Conservation (phyloP, 2,797 vertebrate genomes). For the Momotus momota region DNA sequence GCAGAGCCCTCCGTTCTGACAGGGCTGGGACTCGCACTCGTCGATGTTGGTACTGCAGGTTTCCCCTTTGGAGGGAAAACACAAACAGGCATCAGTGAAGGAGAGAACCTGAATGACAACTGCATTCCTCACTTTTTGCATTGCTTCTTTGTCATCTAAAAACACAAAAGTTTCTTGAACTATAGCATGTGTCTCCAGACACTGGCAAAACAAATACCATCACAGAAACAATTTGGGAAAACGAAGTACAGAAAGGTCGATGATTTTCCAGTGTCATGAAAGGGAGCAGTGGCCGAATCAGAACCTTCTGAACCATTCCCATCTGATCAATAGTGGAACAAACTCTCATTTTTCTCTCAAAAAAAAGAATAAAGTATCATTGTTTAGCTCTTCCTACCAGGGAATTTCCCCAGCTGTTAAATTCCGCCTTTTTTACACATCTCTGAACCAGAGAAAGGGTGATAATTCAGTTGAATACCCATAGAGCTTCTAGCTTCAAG, state of each 20-base stretch:
- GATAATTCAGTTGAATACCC: not conserved
- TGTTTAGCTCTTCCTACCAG: not conserved
- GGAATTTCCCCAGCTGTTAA: not conserved
- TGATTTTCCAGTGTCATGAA: not conserved
- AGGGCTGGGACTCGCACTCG: conserved; percentile 88
- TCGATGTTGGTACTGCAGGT: conserved; percentile 87
- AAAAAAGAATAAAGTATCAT: not conserved
- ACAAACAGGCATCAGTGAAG: not conserved
- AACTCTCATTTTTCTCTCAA: not conserved
- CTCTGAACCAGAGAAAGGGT: not conserved
- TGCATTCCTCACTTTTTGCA: not conserved
- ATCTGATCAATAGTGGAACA: not conserved
- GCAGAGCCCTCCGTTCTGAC: conserved; percentile 87
- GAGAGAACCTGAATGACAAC: not conserved
- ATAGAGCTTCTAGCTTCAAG: not conserved
- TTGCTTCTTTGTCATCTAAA: not conserved
- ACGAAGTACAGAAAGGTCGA: not conserved
- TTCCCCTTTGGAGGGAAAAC: conserved; percentile 79
- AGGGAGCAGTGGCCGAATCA: not conserved
- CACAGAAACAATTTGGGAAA: not conserved
- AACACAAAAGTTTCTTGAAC: not conserved
- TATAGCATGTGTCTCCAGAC: not conserved
- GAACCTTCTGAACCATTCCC: not conserved
- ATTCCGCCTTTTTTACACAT: not conserved
- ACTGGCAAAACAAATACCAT: not conserved